Base-by-base conservation (phyloP, 2,888 invertebrate species). In the Eutolmus rufibarbis region DNA sequence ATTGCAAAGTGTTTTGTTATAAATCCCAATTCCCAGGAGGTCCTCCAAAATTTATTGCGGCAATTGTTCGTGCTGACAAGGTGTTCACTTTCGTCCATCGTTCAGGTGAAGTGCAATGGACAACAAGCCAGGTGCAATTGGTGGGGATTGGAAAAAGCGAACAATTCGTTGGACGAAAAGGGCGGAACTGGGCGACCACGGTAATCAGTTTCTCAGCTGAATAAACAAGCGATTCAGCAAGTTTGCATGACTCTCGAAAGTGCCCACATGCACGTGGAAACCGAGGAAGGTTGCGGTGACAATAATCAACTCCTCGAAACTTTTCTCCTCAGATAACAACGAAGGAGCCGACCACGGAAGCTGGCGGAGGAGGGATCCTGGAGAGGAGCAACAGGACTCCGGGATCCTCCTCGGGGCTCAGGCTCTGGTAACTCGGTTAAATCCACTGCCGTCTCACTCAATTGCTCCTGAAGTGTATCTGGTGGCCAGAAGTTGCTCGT, bases 251-350 rank as follows among this genome's bases (percentile, higher is more conserved):
- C 51, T 51, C 51, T 79, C 79, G 51, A 28, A 79, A 79, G 79
- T 79, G 28, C n/a, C 79, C 79, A 51, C 51, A 51, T 19, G 78
- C 19, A 78, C 23, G 28, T 51, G 46, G 31, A 79, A 79, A 28
- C 28, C 28, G 43, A 34, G 51, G 51, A 78, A 79, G 46, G 31
- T 51, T 79, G 79, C 8, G 79, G 79, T 79, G 51, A 79, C 79
- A 79, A 79, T 79, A 79, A 51, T 79, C 51, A 79, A 79, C 79
- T 51, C 78, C 78, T 40, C 79, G 19, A 79, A 79, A 79, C 51
- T 79, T 79, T 51, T 79, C 79, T 46, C 31, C 31, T 51, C 28
- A 31, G 79, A 51, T 79, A 79, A 79, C 46, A 79, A 79, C 79
- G 43, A 31, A 16, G 43, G 16, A 78, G 43, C 1, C 51, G 4